Evolutionary conservation across 2,797 vertebrate genomes (phyloP).

Genomic region (Odontamblyopus rebecca): DNA sequence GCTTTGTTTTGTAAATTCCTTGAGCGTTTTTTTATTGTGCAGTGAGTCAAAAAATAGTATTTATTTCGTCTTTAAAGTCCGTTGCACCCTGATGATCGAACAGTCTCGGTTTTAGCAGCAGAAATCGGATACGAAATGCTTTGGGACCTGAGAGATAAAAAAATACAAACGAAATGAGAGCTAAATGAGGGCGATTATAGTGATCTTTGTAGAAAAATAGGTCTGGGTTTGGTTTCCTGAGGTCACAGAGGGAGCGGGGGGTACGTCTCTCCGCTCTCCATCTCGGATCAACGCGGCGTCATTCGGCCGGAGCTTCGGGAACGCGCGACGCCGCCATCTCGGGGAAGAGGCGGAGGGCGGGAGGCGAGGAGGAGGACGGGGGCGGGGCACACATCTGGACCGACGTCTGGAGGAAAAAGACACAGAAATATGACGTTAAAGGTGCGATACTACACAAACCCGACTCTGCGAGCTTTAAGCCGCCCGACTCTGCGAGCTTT

Average conservation of each 20-base stretch:
- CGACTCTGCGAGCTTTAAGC: no score
- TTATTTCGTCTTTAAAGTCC: background rate
- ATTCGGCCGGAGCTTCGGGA: background rate
- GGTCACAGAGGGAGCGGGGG: slow-evolving; percentile 2
- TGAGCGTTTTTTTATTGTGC: slow-evolving; percentile 6
- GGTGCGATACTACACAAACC: no score
- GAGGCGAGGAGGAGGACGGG: background rate
- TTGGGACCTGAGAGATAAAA: slow-evolving; percentile 13
- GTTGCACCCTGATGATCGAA: slow-evolving; percentile 10
- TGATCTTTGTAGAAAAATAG: slow-evolving; percentile 8
- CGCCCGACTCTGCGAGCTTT: no score
- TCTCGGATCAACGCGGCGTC: slow-evolving; percentile 6
- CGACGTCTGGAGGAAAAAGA: background rate
- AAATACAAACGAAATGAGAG: background rate
- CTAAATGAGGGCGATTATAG: no score
- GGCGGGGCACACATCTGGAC: slow-evolving; percentile 2
- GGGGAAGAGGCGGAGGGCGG: background rate
- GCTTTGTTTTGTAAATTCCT: slow-evolving; percentile 1
- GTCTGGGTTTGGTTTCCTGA: slow-evolving; percentile 5
- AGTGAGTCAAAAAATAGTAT: background rate
- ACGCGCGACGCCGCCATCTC: background rate
- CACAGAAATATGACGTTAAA: no score
- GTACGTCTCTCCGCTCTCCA: slow-evolving; percentile 12
- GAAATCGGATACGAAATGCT: background rate
- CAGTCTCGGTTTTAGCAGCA: slow-evolving; percentile 12